phyloP scores from a whole-genome alignment of 2,113 vertebrate genomes.

The Myotis davidii region DNA sequence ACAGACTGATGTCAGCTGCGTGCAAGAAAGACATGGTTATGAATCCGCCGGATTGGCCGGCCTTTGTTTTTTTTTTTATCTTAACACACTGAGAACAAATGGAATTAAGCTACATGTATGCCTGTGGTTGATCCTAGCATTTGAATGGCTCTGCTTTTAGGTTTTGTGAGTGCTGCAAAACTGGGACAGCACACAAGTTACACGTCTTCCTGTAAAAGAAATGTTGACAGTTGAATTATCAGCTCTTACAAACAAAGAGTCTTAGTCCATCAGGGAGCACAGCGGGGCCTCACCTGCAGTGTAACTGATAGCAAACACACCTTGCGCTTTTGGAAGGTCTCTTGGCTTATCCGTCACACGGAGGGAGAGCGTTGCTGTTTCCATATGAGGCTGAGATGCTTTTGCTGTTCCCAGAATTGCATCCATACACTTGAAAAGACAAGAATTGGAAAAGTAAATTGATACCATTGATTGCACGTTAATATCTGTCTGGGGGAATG shows the following conservation, averaged over 20 bases:
- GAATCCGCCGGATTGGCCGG: neutral
- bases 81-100: neutral
- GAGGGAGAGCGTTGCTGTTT: conserved; percentile 42
- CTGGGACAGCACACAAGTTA: conserved; percentile 24
- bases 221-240: conserved; percentile 73
- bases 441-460: conserved; percentile 53
- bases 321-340: neutral
- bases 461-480: neutral
- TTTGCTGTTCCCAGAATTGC: neutral
- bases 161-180: neutral
- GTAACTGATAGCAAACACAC: conserved; percentile 37
- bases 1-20: neutral
- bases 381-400: neutral
- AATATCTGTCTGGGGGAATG: neutral
- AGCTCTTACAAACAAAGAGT: conserved; percentile 64
- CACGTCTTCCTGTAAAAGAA: conserved; percentile 35
- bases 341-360: neutral
- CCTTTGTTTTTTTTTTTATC: neutral
- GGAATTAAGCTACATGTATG: neutral
- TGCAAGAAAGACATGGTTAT: neutral
- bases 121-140: neutral
- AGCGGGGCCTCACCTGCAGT: neutral
- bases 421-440: conserved; percentile 25
- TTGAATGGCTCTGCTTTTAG: conserved; percentile 25
- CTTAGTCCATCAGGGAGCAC: conserved; percentile 39